Evolutionary conservation across 2,113 vertebrate genomes (phyloP), one percentile per base, ranked within the genome.

Genomic region (Sinocyclocheilus anophthalmus): DNA sequence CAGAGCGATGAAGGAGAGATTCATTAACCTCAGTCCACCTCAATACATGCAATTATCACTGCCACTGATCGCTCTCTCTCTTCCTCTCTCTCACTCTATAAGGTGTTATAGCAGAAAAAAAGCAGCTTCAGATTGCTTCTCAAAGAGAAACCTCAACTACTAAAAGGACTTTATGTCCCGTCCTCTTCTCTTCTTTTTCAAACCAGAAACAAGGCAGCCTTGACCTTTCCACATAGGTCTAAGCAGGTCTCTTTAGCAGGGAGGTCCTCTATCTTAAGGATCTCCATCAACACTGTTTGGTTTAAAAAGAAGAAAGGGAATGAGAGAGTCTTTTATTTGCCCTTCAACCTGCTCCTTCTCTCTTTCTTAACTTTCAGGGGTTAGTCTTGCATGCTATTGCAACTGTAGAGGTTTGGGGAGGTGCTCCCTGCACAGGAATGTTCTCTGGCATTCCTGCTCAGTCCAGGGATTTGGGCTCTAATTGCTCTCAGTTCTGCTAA

Each of bases 21-120:
- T 95, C 93, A 95, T 95, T 95, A 95, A 95, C 95, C 95, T 94
- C 92, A 88, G 88, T 91, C 90, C 91, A 94, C 91, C 92, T 92
- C 89, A 92, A 92, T 88, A 33, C 89, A 90, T 91, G 92, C 93
- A 93, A 93, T 94, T 94, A 93, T 93, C 92, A 93, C 93, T 91
- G 92, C 92, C 91, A 93, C 91, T 73, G 53, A 57, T 61, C 24
- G 30, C 7, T 33, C 39, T 53, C 69, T 50, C n/a, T 24, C 22
- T 57, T 22, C 8, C 18, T 84, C 72, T 24, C 30, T 45, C n/a
- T 76, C 53, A 81, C 76, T 78, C 13, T 55, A 30, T 24, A 42
- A 45, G 77, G 57, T 80, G 55, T 63, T 80, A 63, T 1, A 48
- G 61, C n/a, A 83, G 26, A 3, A 83, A 42, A 33, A 83, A 83